Evolutionary conservation across 2,113 vertebrate genomes (phyloP), one percentile per base, ranked within the genome.

Genomic region (Nansenia antarctica): DNA sequence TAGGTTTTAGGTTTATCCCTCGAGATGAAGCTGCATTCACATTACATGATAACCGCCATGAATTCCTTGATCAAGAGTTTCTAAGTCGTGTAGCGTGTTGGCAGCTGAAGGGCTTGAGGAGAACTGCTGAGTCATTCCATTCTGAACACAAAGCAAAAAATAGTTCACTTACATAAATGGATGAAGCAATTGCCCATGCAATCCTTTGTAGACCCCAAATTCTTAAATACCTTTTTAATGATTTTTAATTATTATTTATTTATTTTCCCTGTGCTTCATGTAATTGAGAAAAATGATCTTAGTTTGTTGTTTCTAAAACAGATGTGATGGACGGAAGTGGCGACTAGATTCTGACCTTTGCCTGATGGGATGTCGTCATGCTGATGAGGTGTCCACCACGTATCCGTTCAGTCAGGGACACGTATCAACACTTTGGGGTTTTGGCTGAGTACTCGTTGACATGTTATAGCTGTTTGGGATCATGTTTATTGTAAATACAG

Each of bases 401-500:
- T 30, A 58, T 58, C 8, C 27, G 5, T 58, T n/a, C 30, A 26
- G 54, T 31, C 11, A 58, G 7, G 55, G 18, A 30, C 55, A 58
- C 18, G 18, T 57, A 55, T 55, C 11, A 29, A 11, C 5, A 0
- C 6, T 30, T 31, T 31, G 7, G 6, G 12, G n/a, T 49, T 49
- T 20, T 49, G 18, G 4, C 18, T 49, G n/a, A n/a, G n/a, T 22
- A n/a, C n/a, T 8, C n/a, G n/a, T 49, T 49, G n/a, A 49, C 15
- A 22, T 49, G 11, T 49, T 49, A n/a, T 58, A 42, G 59, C 30
- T 81, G 61, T 79, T 72, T 73, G 68, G 65, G 80, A 79, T 87
- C 82, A 80, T 78, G 79, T 87, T 83, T 68, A 59, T 18, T 35
- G 59, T 67, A 60, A 85, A 76, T 85, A 82, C 84, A 85, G 79